A percentile compares a stretch with the other conserved stretches of the same genome.
phyloP scores from a whole-genome alignment of 2,888 invertebrate species.

The Teleogryllus oceanicus region DNA sequence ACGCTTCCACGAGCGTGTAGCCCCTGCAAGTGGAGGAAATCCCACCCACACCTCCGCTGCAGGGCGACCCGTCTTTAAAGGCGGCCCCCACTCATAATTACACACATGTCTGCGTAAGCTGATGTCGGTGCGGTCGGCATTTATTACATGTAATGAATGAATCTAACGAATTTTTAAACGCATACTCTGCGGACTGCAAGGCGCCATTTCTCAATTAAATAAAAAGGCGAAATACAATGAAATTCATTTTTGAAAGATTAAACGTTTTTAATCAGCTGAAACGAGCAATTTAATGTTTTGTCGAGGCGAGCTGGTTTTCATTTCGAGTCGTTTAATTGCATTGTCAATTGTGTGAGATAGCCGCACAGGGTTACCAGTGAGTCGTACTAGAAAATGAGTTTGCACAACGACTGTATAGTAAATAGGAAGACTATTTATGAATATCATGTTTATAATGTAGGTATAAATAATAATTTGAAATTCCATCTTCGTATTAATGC shows the following conservation, averaged over 20 bases:
- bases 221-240: neutral
- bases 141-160: neutral
- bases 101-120: neutral
- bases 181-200: neutral
- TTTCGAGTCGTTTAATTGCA: slow-evolving; percentile 1
- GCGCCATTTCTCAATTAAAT: neutral
- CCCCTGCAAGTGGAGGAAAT: too few species aligned
- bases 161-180: slow-evolving; percentile 6
- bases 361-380: neutral
- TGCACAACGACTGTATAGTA: too few species aligned
- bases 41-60: neutral
- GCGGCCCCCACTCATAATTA: neutral
- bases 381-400: too few species aligned
- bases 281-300: neutral
- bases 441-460: too few species aligned
- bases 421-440: too few species aligned
- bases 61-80: neutral
- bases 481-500: too few species aligned
- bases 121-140: neutral
- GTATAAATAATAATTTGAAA: too few species aligned
- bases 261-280: slow-evolving; percentile 11
- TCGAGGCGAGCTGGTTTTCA: neutral
- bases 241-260: slow-evolving; percentile 18
- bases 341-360: neutral
- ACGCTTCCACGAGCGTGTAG: too few species aligned